Conservation (phyloP, 2,113 vertebrate genomes). For the Sorex fumeus region DNA sequence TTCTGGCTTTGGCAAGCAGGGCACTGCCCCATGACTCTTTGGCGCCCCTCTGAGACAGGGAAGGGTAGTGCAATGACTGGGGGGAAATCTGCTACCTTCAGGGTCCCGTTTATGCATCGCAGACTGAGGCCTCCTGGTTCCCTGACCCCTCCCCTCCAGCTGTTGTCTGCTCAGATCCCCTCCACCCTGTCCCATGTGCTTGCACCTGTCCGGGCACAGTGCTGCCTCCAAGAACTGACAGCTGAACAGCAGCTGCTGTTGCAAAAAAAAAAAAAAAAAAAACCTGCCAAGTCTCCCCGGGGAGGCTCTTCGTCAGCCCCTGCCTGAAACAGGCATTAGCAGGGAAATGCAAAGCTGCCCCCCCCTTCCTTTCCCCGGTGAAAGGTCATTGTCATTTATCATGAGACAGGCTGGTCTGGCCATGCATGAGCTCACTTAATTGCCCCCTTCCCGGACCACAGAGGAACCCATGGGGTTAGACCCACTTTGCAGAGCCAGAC, state of each 20-base stretch:
- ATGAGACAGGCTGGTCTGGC: no score
- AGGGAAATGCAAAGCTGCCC: neutral
- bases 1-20: neutral
- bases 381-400: neutral
- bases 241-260: conserved; percentile 20
- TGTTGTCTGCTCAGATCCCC: neutral
- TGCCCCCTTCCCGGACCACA: rapidly evolving
- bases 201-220: neutral
- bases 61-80: neutral
- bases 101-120: neutral
- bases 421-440: rapidly evolving
- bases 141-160: neutral
- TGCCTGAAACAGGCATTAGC: neutral
- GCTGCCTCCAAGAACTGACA: neutral
- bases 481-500: conserved; percentile 10
- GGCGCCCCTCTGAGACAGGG: neutral
- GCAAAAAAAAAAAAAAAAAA: no score
- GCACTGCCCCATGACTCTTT: neutral
- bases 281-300: neutral
- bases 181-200: rapidly evolving
- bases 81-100: neutral
- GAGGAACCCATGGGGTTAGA: neutral
- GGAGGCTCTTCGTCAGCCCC: neutral
- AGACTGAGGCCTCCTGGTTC: no score
- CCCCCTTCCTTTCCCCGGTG: neutral